These are phyloP conservation scores for Acrocyrtus sp. DNA, from an alignment of 2,888 invertebrate species.

Conservation along the genomic window DNA sequence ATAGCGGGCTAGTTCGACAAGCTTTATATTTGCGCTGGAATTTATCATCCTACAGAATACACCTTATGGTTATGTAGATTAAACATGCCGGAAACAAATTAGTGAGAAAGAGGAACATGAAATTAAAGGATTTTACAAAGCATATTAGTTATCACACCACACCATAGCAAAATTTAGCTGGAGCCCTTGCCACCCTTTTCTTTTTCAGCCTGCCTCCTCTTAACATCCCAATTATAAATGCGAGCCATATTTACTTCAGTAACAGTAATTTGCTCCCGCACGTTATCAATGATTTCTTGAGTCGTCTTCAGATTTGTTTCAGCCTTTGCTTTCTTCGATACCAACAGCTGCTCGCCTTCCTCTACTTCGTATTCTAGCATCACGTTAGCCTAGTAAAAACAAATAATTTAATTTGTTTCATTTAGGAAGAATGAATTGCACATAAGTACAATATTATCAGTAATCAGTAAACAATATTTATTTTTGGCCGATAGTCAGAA, in stretches of 20 bases:
- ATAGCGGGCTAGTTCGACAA: too few species aligned
- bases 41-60: too few species aligned
- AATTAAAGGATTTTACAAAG: too few species aligned
- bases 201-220: slow-evolving; percentile 82
- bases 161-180: slow-evolving; percentile 21
- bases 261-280: slow-evolving; percentile 95
- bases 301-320: slow-evolving; percentile 57
- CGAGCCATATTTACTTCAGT: slow-evolving; percentile 99
- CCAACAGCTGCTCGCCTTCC: slow-evolving; percentile 86
- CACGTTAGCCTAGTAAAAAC: slow-evolving; percentile 81
- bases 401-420: neutral
- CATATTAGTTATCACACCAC: too few species aligned
- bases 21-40: too few species aligned
- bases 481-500: neutral
- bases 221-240: slow-evolving; percentile 98
- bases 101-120: too few species aligned
- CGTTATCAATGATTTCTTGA: slow-evolving; percentile 63
- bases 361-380: slow-evolving; percentile 96
- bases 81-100: too few species aligned
- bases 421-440: neutral
- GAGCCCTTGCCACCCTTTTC: slow-evolving; percentile 45
- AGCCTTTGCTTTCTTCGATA: slow-evolving; percentile 68
- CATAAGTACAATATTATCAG: neutral
- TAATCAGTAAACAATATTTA: neutral
- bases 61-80: too few species aligned